phyloP scores from a whole-genome alignment of 2,888 invertebrate genomes.

The Lasius platythorax region DNA sequence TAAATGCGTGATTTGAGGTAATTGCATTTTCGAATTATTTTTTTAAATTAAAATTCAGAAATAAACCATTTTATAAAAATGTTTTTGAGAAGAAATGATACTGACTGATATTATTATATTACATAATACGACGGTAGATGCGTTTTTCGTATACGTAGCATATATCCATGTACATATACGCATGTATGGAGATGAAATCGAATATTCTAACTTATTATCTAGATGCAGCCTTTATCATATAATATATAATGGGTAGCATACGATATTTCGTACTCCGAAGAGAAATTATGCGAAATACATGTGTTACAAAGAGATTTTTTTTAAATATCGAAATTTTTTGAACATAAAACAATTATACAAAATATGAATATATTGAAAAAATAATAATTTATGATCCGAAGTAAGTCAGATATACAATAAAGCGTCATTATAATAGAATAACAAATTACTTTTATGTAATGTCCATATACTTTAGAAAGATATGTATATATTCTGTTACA shows the following conservation, averaged over 20 bases:
- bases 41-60: not conserved
- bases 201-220: conserved; percentile 51
- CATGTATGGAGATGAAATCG: conserved; percentile 1
- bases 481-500: not conserved
- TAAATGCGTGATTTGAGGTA: not conserved
- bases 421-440: not conserved
- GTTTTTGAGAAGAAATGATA: not conserved
- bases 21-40: not conserved
- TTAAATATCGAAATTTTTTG: not conserved
- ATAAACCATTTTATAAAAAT: not conserved
- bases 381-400: not conserved
- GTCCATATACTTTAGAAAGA: not conserved
- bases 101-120: not conserved
- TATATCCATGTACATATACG: not conserved
- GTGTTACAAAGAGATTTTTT: not conserved
- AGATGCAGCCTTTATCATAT: conserved; percentile 49
- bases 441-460: not conserved
- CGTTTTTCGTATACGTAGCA: not conserved
- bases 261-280: conserved; percentile 37
- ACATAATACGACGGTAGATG: not conserved
- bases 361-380: not conserved
- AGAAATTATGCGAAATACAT: conserved; percentile 30
- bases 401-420: not conserved
- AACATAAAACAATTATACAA: not conserved
- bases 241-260: conserved; percentile 11